These are phyloP conservation scores for Catharus bicknelli DNA, from an alignment of 2,113 vertebrate species.

Conservation along the genomic window DNA sequence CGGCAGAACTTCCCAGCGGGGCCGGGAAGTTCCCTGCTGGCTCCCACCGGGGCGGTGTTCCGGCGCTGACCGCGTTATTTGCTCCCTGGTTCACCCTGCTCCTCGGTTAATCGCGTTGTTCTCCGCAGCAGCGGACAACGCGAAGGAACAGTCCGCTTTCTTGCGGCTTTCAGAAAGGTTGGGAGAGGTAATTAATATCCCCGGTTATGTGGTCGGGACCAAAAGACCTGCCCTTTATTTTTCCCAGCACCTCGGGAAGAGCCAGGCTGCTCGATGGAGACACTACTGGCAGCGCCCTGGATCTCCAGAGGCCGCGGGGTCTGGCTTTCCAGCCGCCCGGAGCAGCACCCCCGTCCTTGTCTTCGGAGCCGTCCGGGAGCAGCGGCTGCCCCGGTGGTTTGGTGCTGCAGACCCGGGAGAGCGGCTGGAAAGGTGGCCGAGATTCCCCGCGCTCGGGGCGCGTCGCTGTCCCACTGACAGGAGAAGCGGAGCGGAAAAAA, in stretches of 20 bases:
- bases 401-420: neutral
- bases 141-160: neutral
- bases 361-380: neutral
- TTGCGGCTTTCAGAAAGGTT: neutral
- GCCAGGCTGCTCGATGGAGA: neutral
- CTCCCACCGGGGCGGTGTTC: no score
- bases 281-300: neutral
- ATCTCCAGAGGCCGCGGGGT: neutral
- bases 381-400: neutral
- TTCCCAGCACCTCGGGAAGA: neutral
- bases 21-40: neutral
- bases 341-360: neutral
- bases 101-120: neutral
- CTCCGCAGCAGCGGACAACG: neutral
- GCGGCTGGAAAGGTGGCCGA: neutral
- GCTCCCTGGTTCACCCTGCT: neutral
- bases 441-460: neutral
- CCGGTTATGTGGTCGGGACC: neutral
- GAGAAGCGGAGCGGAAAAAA: slow-evolving; percentile 7
- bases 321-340: neutral
- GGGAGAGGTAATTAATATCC: neutral
- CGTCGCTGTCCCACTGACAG: neutral
- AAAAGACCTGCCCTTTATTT: neutral
- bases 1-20: neutral
- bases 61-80: neutral